Percentiles rank a stretch among this genome's conserved stretches.
These are phyloP conservation scores for Cettia cetti DNA, from an alignment of 2,113 vertebrate genomes.

Conservation along the genomic window DNA sequence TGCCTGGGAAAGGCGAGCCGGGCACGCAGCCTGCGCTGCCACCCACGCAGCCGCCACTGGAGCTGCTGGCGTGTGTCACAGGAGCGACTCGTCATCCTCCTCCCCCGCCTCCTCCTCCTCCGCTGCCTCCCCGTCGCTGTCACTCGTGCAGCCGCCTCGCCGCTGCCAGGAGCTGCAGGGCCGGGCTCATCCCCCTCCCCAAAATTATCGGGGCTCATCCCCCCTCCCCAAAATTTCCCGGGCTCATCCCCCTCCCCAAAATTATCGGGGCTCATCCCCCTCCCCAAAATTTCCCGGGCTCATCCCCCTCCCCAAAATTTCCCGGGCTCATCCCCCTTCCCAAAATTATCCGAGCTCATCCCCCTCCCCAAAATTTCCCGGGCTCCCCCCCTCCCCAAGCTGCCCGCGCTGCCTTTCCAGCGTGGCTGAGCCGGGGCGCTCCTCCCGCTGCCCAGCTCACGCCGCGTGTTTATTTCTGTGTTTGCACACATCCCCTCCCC, in stretches of 20 bases:
- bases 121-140: not conserved
- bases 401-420: not conserved
- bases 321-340: not conserved
- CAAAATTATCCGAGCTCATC: not conserved
- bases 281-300: not conserved
- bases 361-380: not conserved
- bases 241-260: not conserved
- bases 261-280: not conserved
- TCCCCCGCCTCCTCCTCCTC: not conserved
- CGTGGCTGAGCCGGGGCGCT: not conserved
- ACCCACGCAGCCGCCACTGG: conserved; percentile 59
- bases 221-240: no score
- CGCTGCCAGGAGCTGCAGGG: not conserved
- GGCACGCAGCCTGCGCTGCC: conserved; percentile 61
- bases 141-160: not conserved
- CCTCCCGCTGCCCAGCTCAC: not conserved
- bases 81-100: conserved; percentile 29
- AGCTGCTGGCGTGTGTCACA: conserved; percentile 66
- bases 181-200: not conserved
- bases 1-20: conserved; percentile 67
- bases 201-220: not conserved
- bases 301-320: not conserved
- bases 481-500: conserved; percentile 18
- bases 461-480: not conserved
- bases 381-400: not conserved